Evolutionary conservation across 2,113 vertebrate genomes (phyloP).

Genomic region (Gymnobelideus leadbeateri): DNA sequence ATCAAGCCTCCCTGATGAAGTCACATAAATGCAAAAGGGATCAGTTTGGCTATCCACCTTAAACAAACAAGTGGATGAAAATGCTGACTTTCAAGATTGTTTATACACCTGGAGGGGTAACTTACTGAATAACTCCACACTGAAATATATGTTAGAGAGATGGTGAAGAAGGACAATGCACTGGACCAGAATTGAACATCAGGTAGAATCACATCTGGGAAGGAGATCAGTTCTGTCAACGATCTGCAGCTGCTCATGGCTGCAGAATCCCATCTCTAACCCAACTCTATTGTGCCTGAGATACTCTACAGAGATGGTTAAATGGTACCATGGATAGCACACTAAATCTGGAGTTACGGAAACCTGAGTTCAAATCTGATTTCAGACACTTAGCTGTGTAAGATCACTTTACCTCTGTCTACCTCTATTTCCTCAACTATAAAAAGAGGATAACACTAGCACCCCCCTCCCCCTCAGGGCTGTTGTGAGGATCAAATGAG

Average conservation of each 20-base stretch:
- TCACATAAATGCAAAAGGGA: background rate
- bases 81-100: background rate
- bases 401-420: too few species aligned
- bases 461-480: too few species aligned
- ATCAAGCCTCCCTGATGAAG: background rate
- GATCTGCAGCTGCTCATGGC: background rate
- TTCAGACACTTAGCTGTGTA: too few species aligned
- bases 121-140: background rate
- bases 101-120: background rate
- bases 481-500: too few species aligned
- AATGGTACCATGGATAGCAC: background rate
- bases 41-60: background rate
- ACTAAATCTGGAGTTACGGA: background rate
- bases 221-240: background rate
- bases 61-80: background rate
- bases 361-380: background rate
- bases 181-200: background rate
- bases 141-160: background rate
- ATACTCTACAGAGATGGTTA: background rate
- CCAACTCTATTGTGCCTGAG: background rate
- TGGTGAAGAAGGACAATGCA: background rate
- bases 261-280: background rate
- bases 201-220: background rate
- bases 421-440: too few species aligned
- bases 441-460: too few species aligned